These are phyloP conservation scores for Mola mola DNA, from an alignment of 2,113 vertebrate species.

Conservation along the genomic window DNA sequence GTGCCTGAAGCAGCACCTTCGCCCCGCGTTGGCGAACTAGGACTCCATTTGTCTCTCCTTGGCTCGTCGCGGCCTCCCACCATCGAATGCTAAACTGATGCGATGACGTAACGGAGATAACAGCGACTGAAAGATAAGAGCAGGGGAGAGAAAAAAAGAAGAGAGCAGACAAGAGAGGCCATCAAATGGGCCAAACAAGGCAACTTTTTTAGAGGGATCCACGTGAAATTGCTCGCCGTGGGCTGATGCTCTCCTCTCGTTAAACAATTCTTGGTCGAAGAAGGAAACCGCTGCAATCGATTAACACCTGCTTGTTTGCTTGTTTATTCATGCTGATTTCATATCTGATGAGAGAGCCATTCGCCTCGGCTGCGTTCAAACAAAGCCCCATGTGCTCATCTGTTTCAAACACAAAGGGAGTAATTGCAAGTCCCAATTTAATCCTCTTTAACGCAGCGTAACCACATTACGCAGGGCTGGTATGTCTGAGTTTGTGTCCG, in stretches of 20 bases:
- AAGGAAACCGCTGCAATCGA: too few species aligned
- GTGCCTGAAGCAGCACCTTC: too few species aligned
- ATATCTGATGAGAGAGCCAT: slow-evolving; percentile 47
- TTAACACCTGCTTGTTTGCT: slow-evolving; percentile 49
- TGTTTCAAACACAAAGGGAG: slow-evolving; percentile 58
- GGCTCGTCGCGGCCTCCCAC: slow-evolving; percentile 35
- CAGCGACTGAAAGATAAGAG: not conserved
- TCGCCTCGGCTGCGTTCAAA: slow-evolving; percentile 50
- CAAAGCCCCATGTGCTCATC: slow-evolving; percentile 63
- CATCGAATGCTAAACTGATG: slow-evolving; percentile 16
- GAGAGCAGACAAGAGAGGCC: too few species aligned
- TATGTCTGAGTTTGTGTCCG: not conserved
- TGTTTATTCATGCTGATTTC: slow-evolving; percentile 63
- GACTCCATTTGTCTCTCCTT: slow-evolving; percentile 47
- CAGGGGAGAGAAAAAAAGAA: not conserved
- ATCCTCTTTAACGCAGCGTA: slow-evolving; percentile 63
- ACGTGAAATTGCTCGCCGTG: too few species aligned
- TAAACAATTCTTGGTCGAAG: slow-evolving; percentile 34
- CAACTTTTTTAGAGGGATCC: too few species aligned
- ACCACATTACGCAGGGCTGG: slow-evolving; percentile 51
- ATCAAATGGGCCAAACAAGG: too few species aligned
- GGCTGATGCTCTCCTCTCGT: slow-evolving; percentile 19
- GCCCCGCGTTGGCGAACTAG: not conserved
- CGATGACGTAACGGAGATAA: slow-evolving; percentile 10
- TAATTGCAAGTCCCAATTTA: too few species aligned